Evolutionary conservation across 2,113 vertebrate species (phyloP).

Genomic region (Channa maculata): DNA sequence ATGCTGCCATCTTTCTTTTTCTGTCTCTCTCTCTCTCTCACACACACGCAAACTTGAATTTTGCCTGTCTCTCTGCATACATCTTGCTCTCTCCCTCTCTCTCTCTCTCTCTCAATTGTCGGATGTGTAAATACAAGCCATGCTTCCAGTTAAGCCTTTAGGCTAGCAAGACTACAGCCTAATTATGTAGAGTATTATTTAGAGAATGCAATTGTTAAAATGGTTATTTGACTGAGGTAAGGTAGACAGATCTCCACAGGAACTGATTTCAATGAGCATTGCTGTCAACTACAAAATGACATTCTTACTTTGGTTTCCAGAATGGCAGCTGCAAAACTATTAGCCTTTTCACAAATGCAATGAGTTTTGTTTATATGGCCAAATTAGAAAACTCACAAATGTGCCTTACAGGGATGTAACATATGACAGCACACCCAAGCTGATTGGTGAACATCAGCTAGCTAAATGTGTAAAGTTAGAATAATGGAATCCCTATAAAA

Average conservation of each 20-base stretch:
- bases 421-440: no score
- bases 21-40: constrained; percentile 10
- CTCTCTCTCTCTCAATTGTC: constrained; percentile 52
- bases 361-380: neutral
- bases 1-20: constrained; percentile 39
- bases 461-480: constrained; percentile 30
- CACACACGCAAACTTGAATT: constrained; percentile 14
- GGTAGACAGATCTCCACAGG: constrained; percentile 24
- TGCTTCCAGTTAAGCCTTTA: constrained; percentile 67
- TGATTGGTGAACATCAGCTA: constrained; percentile 24
- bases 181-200: constrained; percentile 67
- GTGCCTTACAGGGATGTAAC: neutral
- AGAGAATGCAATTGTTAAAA: constrained; percentile 49
- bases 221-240: constrained; percentile 39
- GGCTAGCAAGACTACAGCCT: constrained; percentile 60
- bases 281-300: constrained; percentile 4
- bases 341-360: neutral
- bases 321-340: neutral
- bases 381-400: neutral
- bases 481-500: constrained; percentile 50
- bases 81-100: constrained; percentile 11
- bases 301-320: neutral
- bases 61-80: constrained; percentile 21
- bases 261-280: neutral
- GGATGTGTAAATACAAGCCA: constrained; percentile 70